Percentiles rank a stretch among this genome's conserved stretches.
phyloP scores from a whole-genome alignment of 1,140 invertebrate genomes.

The Eurosta solidaginis region DNA sequence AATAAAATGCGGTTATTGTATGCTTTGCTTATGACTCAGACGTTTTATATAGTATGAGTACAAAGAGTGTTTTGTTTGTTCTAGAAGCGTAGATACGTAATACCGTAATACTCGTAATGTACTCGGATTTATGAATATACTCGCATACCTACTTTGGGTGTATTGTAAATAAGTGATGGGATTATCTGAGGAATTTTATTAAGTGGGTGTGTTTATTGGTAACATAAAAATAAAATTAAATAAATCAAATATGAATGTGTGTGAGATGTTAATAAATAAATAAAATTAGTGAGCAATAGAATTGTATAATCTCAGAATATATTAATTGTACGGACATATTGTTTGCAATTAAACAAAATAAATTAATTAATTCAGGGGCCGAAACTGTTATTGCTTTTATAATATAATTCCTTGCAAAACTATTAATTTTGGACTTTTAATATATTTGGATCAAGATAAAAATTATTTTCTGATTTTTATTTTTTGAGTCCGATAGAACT shows the following conservation, averaged over 20 bases:
- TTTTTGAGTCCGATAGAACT: no score
- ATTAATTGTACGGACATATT: no score
- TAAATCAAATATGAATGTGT: no score
- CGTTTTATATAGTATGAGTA: background rate
- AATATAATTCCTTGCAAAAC: no score
- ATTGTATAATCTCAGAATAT: background rate
- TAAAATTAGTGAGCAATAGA: background rate
- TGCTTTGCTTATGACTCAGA: background rate
- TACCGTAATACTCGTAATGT: background rate
- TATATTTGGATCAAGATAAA: no score
- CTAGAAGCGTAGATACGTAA: background rate
- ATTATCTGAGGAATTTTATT: background rate
- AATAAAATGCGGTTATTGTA: background rate
- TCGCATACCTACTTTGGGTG: no score
- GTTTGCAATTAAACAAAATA: no score
- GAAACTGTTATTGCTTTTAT: no score
- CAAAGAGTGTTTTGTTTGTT: background rate
- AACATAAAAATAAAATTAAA: background rate
- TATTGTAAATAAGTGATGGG: conserved; percentile 1
- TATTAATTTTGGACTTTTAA: no score
- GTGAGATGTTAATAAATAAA: background rate
- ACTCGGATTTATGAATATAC: no score
- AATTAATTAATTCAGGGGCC: no score
- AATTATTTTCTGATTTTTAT: no score
- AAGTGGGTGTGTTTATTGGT: background rate